phyloP scores from a whole-genome alignment of 2,113 vertebrate species.

The Onychostruthus taczanowskii region DNA sequence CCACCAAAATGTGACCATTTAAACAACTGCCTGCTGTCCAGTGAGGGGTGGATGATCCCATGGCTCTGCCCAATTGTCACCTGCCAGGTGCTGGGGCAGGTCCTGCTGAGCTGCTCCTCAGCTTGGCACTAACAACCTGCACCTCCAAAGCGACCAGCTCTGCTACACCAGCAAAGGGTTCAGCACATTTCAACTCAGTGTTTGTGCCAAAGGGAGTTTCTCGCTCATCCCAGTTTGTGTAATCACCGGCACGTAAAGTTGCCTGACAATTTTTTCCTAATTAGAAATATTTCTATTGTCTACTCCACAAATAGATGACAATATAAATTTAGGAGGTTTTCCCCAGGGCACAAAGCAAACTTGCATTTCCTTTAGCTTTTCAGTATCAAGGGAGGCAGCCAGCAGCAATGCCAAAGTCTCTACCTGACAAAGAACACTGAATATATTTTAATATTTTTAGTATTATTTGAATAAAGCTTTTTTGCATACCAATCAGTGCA shows the following conservation, averaged over 20 bases:
- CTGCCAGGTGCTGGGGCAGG: no score
- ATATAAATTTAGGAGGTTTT: not conserved
- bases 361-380: not conserved
- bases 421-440: not conserved
- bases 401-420: not conserved
- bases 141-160: not conserved
- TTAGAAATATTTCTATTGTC: not conserved
- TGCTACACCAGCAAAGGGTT: not conserved
- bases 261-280: not conserved
- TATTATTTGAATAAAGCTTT: not conserved
- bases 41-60: rapidly evolving
- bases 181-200: not conserved
- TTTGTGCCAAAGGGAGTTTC: not conserved
- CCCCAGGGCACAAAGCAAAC: not conserved
- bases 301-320: not conserved
- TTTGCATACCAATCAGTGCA: not conserved
- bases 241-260: rapidly evolving
- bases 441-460: not conserved
- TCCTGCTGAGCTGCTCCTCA: not conserved
- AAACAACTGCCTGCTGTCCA: rapidly evolving
- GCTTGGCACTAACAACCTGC: not conserved
- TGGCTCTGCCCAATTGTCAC: rapidly evolving
- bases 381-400: not conserved
- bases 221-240: not conserved
- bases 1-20: not conserved